Evolutionary conservation across 2,888 invertebrate species (phyloP).

Genomic region (Lutraria lutraria): DNA sequence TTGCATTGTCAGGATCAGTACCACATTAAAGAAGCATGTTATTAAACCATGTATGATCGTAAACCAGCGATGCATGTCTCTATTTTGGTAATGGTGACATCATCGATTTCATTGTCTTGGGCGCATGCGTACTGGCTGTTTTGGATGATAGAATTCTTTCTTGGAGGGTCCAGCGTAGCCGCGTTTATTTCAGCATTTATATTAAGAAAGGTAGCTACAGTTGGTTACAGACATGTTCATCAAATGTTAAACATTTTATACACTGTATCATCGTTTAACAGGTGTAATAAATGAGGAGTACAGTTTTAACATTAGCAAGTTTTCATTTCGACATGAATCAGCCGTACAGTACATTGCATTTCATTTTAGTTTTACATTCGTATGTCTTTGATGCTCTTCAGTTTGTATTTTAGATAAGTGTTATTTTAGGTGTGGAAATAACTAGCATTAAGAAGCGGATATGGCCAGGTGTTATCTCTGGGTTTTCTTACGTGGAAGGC

Average conservation of each 20-base stretch:
- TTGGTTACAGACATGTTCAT: no score
- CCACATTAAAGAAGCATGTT: no score
- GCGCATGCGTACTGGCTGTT: constrained; percentile 70
- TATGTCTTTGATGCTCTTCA: no score
- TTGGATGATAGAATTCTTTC: constrained; percentile 74
- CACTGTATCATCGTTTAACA: no score
- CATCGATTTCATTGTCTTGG: constrained; percentile 74
- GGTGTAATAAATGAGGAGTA: no score
- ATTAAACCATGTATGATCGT: constrained; percentile 74
- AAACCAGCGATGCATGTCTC: constrained; percentile 73
- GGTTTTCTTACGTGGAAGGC: constrained; percentile 70
- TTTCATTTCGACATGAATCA: no score
- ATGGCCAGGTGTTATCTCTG: constrained; percentile 71
- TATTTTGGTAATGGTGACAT: constrained; percentile 66
- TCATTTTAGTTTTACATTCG: no score
- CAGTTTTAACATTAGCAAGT: no score
- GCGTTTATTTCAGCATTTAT: constrained; percentile 78
- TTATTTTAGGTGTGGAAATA: constrained; percentile 55
- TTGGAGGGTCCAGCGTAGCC: constrained; percentile 76
- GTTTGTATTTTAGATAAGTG: no score
- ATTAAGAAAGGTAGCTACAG: constrained; percentile 68
- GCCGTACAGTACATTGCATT: no score
- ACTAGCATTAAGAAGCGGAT: constrained; percentile 67
- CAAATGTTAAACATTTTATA: no score
- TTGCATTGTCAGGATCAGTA: no score